Conservation (phyloP, 2,113 vertebrate genomes). For the Chionomys nivalis region DNA sequence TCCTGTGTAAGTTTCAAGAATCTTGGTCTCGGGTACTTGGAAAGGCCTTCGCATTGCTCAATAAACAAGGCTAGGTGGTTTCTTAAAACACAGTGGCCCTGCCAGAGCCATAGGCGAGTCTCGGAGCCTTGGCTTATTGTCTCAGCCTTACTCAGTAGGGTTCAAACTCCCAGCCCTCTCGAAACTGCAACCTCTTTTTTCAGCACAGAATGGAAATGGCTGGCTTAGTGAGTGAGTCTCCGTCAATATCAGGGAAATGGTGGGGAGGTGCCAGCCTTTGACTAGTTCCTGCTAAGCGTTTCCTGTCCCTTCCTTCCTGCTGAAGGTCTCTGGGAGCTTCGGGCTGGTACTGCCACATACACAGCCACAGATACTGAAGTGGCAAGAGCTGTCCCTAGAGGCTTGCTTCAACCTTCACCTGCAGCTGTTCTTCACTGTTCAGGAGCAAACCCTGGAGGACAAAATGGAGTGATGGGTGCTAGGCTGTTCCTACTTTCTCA, state of each 20-base stretch:
- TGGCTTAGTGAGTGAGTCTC: not conserved
- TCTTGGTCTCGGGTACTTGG: not conserved
- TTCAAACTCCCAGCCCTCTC: not conserved
- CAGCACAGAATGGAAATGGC: not conserved
- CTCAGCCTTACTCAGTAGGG: not conserved
- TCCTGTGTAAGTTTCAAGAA: not conserved
- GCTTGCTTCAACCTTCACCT: not conserved
- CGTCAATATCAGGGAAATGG: accelerated
- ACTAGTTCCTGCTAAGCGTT: not conserved
- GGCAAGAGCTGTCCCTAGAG: not conserved
- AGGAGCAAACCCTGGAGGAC: not conserved
- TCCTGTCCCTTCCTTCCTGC: not conserved
- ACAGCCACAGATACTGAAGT: not conserved
- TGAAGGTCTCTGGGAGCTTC: not conserved
- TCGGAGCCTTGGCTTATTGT: not conserved
- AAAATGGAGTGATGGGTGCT: not conserved
- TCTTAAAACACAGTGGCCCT: not conserved
- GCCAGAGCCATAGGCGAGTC: too few relatives aligned
- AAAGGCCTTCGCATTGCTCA: not conserved
- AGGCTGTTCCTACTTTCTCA: not conserved
- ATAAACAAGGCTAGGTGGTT: not conserved
- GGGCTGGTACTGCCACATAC: not conserved
- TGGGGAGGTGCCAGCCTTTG: not conserved
- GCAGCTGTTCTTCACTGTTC: not conserved
- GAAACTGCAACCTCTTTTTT: not conserved